Conservation (phyloP, 2,113 vertebrate species). For the Galemys pyrenaicus region DNA sequence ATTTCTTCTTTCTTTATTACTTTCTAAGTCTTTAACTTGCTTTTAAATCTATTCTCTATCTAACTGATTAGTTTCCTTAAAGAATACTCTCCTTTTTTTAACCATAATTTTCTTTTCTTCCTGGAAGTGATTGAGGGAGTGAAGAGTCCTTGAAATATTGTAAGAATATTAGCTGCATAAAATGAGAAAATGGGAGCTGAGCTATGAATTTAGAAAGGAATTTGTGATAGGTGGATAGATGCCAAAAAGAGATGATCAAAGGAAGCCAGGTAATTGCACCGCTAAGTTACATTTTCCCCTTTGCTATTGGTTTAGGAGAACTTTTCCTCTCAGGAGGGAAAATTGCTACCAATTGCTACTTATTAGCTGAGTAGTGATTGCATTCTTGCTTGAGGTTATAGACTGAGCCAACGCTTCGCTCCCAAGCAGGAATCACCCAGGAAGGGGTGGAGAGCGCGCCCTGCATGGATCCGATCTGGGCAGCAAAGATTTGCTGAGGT, state of each 20-base stretch:
- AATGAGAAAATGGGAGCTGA: conserved; percentile 60
- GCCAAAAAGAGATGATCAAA: background rate
- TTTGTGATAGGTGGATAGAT: background rate
- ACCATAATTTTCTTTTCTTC: conserved; percentile 64
- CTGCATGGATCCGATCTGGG: background rate
- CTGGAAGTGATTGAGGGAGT: conserved; percentile 57
- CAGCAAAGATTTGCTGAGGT: background rate
- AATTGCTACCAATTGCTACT: background rate
- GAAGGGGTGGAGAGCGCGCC: no score
- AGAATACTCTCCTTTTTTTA: conserved; percentile 35
- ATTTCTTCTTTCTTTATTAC: conserved; percentile 34
- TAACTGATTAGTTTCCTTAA: conserved; percentile 63
- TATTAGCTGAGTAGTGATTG: background rate
- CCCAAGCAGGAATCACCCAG: background rate
- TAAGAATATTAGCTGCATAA: conserved; percentile 55
- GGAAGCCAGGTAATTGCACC: background rate
- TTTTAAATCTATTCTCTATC: conserved; percentile 53
- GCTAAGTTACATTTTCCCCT: background rate
- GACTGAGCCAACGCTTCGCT: background rate
- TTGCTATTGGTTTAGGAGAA: background rate
- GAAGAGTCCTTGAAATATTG: conserved; percentile 63
- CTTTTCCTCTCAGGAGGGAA: background rate
- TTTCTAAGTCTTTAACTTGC: conserved; percentile 49
- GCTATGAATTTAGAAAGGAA: conserved; percentile 68
- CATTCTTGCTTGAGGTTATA: conserved; percentile 27